Conservation (phyloP, 2,113 vertebrate species). For the Sander vitreus region DNA sequence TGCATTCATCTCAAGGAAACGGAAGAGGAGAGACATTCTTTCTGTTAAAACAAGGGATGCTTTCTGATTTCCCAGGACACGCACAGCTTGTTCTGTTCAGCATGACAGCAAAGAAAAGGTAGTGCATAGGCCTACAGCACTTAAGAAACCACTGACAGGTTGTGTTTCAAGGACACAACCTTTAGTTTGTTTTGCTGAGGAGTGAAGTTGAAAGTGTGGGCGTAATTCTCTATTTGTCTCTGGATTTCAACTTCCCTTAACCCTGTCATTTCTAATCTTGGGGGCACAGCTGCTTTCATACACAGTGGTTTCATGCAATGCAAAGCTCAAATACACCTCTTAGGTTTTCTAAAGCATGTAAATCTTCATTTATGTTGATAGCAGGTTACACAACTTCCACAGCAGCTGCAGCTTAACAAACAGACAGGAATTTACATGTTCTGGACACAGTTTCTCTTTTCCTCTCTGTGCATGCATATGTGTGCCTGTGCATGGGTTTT, state of each 20-base stretch:
- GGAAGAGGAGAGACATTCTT: conserved; percentile 55
- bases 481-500: background rate
- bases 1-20: conserved; percentile 51
- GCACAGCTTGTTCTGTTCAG: conserved; percentile 43
- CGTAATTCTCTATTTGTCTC: conserved; percentile 66
- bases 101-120: conserved; percentile 50
- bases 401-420: conserved; percentile 68
- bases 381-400: conserved; percentile 72
- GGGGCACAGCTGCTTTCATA: conserved; percentile 50
- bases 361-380: conserved; percentile 67
- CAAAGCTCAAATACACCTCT: background rate
- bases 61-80: conserved; percentile 58
- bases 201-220: conserved; percentile 66
- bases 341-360: conserved; percentile 28
- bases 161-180: conserved; percentile 74
- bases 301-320: conserved; percentile 11
- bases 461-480: background rate
- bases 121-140: conserved; percentile 44
- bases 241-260: conserved; percentile 61
- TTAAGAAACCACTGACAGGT: conserved; percentile 66
- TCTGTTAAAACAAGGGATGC: conserved; percentile 34
- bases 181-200: conserved; percentile 69
- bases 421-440: conserved; percentile 79
- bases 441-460: conserved; percentile 53
- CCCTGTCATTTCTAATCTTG: conserved; percentile 61